phyloP scores from a whole-genome alignment of 2,113 vertebrate genomes.

The Pluvialis apricaria region DNA sequence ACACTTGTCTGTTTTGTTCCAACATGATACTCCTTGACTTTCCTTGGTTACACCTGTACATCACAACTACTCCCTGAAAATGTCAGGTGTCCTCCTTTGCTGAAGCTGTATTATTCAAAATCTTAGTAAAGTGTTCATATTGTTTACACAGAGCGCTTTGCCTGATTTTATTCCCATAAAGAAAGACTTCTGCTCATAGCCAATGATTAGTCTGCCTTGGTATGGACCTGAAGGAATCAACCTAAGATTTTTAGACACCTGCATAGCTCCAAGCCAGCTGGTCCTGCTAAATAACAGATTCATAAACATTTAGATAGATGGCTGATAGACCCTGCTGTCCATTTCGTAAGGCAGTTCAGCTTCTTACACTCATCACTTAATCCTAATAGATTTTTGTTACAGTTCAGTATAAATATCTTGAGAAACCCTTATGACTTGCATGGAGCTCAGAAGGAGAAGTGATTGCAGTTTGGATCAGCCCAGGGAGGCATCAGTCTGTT shows the following conservation, averaged over 20 bases:
- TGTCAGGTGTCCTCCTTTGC: not conserved
- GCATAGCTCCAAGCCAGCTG: not conserved
- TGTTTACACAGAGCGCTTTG: not conserved
- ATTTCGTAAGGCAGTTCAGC: not conserved
- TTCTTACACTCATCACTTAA: not conserved
- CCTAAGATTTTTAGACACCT: not conserved
- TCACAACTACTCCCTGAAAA: not conserved
- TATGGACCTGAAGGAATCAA: not conserved
- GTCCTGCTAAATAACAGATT: not conserved
- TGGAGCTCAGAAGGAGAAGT: not conserved
- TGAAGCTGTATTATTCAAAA: not conserved
- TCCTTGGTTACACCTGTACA: not conserved
- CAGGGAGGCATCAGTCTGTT: not conserved
- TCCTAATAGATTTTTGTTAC: not conserved
- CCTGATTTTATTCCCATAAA: not conserved
- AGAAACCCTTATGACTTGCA: not conserved
- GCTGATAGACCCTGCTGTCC: not conserved
- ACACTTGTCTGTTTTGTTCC: not conserved
- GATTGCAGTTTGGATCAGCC: not conserved
- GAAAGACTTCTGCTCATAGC: not conserved
- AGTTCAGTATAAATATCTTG: not conserved
- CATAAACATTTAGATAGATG: not conserved
- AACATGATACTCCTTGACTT: not conserved
- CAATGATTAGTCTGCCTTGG: not conserved
- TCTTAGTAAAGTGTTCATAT: not conserved